These are phyloP conservation scores for Adoxophyes honmai DNA, from an alignment of 1,140 invertebrate genomes.

Conservation along the genomic window DNA sequence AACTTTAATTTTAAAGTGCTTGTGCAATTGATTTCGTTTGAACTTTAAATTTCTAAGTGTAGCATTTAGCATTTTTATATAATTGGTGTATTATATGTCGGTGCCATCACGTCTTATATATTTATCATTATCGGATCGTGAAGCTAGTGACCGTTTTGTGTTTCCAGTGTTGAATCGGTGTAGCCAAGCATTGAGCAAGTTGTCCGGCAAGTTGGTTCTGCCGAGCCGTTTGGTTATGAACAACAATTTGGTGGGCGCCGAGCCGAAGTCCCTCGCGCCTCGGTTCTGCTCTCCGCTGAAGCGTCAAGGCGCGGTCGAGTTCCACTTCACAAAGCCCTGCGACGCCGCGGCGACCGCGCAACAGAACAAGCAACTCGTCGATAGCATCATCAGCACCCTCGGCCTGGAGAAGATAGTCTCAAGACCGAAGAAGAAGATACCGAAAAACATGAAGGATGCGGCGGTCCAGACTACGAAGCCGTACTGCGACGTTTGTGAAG, in stretches of 20 bases:
- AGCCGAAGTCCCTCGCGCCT: conserved; percentile 39
- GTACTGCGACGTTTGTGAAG: conserved; percentile 60
- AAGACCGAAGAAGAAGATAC: conserved; percentile 38
- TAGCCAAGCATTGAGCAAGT: conserved; percentile 43
- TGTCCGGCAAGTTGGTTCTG: conserved; percentile 37
- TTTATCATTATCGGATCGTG: background rate
- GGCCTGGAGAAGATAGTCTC: conserved; percentile 47
- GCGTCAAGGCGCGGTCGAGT: conserved; percentile 49
- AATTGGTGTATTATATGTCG: too few relatives aligned
- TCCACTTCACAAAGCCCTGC: conserved; percentile 48
- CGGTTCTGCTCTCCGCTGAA: conserved; percentile 67
- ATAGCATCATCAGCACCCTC: conserved; percentile 46
- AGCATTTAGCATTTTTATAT: too few relatives aligned
- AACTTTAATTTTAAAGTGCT: too few relatives aligned
- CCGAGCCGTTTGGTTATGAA: conserved; percentile 56
- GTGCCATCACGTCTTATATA: too few relatives aligned
- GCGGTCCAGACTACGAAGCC: conserved; percentile 55
- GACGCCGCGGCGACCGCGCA: conserved; percentile 22
- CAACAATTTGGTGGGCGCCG: conserved; percentile 30
- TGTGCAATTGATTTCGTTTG: too few relatives aligned
- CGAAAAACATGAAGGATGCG: conserved; percentile 49
- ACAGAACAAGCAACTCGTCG: conserved; percentile 56
- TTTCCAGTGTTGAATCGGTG: conserved; percentile 66
- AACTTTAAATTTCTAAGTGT: too few relatives aligned
- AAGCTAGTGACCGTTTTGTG: conserved; percentile 17